Evolutionary conservation across 2,113 vertebrate species (phyloP), one percentile per base, ranked within the genome.

Genomic region (Vidua macroura): DNA sequence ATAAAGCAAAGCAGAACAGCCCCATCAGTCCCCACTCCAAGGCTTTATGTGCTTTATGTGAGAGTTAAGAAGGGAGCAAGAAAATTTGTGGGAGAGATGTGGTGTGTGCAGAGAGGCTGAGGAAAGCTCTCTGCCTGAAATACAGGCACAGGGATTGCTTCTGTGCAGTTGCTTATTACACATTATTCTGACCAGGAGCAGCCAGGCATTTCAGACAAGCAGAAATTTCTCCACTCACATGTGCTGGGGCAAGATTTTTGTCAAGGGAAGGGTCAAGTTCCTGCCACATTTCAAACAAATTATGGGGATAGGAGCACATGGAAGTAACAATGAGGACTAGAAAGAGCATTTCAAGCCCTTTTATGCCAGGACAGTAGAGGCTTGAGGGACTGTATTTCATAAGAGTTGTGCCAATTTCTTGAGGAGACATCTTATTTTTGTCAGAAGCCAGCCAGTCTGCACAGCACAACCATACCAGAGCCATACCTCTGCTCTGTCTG

Each of bases 11-110:
- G 37, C 43, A 51, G 59, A 73, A 14, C 4, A 1, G 31, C 20
- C 60, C 28, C 25, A 67, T 44, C 2, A 2, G 6, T 56, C 21
- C 68, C 41, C 0, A 0, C 53, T 59, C 70, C 0, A 1, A 52
- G 19, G 35, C 4, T 91, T 91, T 78, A 30, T 64, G 37, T 52
- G 39, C 13, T 59, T 35, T 59, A 35, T 14, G 5, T 15, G 24
- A 31, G 44, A 76, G 46, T 7, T 15, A 35, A 23, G 17, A 27
- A 53, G n/a, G 33, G 67, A 87, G 48, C 14, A 52, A 33, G 74
- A 73, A 69, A 41, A 59, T 69, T 58, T 72, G 35, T 62, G 22
- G 33, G 22, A 85, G 58, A 86, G 19, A 30, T 84, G 63, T 2
- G 3, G 11, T 27, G 14, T 53, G 13, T 52, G 41, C 44, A 59